Base-by-base conservation (phyloP, 2,797 vertebrate species). In the Squalus acanthias region DNA sequence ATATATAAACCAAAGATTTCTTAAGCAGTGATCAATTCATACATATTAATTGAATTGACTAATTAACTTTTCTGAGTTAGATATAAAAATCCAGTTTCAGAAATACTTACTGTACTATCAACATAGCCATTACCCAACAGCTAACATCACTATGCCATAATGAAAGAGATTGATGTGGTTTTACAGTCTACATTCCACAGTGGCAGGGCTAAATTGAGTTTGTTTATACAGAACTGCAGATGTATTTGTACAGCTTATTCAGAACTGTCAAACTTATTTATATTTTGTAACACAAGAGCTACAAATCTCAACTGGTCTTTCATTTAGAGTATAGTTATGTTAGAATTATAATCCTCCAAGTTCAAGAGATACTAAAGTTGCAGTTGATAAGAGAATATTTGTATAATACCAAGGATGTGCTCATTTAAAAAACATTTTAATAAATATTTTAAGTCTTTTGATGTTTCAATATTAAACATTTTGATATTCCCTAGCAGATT, bases 131-230 rank as follows among this genome's bases (percentile, higher is more conserved):
- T 95, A 50, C 46, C 93, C 24, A 70, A 22, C n/a, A 95, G 67
- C 46, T 72, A 72, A 95, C 93, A 92, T 63, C 13, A 57, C 39
- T 33, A 0, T 60, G 53, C 88, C 22, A 91, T 89, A n/a, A 91
- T 63, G 88, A 63, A 63, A n/a, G 4, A 91, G 60, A 91, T 63
- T 65, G 29, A 91, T 65, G 57, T 72, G n/a, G 13, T 26, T 69
- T 95, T 95, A 46, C 3, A 95, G 69, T 50, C 24, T 95, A 50
- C 93, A 95, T 95, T 95, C 93, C 93, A 95, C 93, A 95, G 67
- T 72, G 65, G 39, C 22, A 69, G 93, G 65, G 65, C n/a, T 70
- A 70, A 69, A 70, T 69, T 70, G 39, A 50, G 67, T 53, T 53
- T 91, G 88, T n/a, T 91, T 91, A 91, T n/a, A 91, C 26, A 91